Conservation (phyloP, 2,888 invertebrate species). For the Cancer borealis region DNA sequence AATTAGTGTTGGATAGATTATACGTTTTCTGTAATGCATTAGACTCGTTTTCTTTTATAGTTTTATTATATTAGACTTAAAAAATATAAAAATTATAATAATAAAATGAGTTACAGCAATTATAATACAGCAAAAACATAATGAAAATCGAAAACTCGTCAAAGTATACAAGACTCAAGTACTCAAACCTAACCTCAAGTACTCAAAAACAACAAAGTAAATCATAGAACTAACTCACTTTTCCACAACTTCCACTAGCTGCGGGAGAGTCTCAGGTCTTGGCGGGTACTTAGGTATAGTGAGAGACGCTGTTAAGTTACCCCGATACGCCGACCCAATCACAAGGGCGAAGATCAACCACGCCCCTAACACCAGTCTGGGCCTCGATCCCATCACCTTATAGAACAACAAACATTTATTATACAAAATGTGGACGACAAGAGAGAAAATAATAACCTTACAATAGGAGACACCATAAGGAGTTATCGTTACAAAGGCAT, state of each 20-base stretch:
- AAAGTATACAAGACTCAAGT: too few species aligned
- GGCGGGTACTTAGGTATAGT: slow-evolving; percentile 61
- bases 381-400: not conserved
- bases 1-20: not conserved
- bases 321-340: slow-evolving; percentile 51
- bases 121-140: too few species aligned
- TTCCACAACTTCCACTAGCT: slow-evolving; percentile 42
- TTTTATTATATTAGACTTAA: not conserved
- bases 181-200: not conserved
- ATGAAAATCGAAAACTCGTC: too few species aligned
- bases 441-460: too few species aligned
- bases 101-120: too few species aligned
- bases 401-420: too few species aligned
- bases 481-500: not conserved
- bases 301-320: slow-evolving; percentile 60
- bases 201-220: not conserved
- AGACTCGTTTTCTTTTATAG: not conserved
- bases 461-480: too few species aligned
- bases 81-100: too few species aligned
- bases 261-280: slow-evolving; percentile 48
- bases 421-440: too few species aligned
- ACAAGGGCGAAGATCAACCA: slow-evolving; percentile 60
- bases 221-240: slow-evolving; percentile 38
- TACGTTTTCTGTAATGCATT: too few species aligned
- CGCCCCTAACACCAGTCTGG: slow-evolving; percentile 41